These are phyloP conservation scores for Axinella damicornis DNA, from an alignment of 37 sponge, comb jelly and placozoan genomes.

Conservation along the genomic window DNA sequence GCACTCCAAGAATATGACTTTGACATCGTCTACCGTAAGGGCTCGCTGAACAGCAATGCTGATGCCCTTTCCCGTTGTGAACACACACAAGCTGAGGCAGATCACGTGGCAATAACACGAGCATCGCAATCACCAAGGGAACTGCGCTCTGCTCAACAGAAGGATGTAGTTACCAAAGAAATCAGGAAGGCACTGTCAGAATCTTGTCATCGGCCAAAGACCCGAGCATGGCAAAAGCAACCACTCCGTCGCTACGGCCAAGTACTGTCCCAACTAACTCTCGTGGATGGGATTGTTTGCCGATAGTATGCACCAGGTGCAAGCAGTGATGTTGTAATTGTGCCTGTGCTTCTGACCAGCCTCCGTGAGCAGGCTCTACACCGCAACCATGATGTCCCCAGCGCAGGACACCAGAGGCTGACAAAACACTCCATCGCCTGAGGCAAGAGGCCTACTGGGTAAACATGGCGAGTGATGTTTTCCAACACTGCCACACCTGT, in stretches of 20 bases:
- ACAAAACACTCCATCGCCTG: constrained; percentile 56
- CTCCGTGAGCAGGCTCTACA: constrained; percentile 6
- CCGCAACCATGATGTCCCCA: constrained; percentile 18
- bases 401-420: constrained; percentile 66
- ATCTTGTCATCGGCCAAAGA: too few relatives aligned
- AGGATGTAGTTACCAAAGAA: not conserved
- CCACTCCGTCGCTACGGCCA: constrained; percentile 18
- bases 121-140: too few relatives aligned
- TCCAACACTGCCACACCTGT: too few relatives aligned
- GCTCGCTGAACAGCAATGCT: constrained; percentile 52
- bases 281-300: constrained; percentile 50
- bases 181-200: not conserved
- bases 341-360: constrained; percentile 9
- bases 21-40: constrained; percentile 40
- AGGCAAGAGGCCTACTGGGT: constrained; percentile 59
- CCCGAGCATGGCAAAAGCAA: not conserved
- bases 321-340: not conserved
- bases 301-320: constrained; percentile 25
- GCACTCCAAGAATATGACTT: constrained; percentile 61
- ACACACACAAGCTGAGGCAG: not conserved
- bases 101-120: too few relatives aligned
- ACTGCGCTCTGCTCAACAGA: not conserved
- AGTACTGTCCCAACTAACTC: too few relatives aligned
- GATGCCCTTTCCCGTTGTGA: constrained; percentile 55
- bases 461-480: constrained; percentile 44